phyloP scores from a whole-genome alignment of 2,797 vertebrate genomes.

The Bradypodion ventrale region DNA sequence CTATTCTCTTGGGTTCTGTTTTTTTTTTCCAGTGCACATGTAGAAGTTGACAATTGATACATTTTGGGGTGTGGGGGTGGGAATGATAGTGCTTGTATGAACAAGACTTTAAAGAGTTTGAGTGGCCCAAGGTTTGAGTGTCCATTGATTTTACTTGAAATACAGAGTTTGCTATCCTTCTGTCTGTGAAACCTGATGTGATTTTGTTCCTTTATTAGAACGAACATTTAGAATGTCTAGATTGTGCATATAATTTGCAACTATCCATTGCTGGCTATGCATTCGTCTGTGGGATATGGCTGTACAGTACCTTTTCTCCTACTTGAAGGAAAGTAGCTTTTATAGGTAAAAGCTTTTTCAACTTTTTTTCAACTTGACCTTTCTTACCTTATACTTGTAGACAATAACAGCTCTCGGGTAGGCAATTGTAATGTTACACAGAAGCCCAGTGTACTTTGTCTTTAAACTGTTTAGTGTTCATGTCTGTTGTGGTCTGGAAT shows the following conservation, averaged over 20 bases:
- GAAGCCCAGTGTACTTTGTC: neutral
- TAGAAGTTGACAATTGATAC: neutral
- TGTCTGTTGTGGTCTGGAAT: neutral
- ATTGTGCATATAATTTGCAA: constrained; percentile 10
- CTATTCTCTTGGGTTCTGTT: fast-evolving
- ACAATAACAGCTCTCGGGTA: neutral
- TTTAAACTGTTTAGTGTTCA: neutral
- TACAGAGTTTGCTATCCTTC: neutral
- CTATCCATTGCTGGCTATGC: neutral
- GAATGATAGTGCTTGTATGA: neutral
- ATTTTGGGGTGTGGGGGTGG: constrained; percentile 11
- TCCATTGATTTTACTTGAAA: neutral
- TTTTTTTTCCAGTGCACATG: fast-evolving
- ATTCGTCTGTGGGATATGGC: neutral
- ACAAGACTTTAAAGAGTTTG: neutral
- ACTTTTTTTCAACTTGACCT: neutral
- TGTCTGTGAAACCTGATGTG: neutral
- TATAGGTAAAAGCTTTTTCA: neutral
- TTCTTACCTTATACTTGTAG: neutral
- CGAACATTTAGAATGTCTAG: neutral
- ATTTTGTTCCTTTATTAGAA: neutral
- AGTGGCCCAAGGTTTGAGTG: neutral
- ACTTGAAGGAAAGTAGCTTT: neutral
- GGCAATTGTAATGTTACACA: neutral
- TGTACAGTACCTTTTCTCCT: neutral